Evolutionary conservation across 2,797 vertebrate genomes (phyloP).

Genomic region (Eulemur mongoz): DNA sequence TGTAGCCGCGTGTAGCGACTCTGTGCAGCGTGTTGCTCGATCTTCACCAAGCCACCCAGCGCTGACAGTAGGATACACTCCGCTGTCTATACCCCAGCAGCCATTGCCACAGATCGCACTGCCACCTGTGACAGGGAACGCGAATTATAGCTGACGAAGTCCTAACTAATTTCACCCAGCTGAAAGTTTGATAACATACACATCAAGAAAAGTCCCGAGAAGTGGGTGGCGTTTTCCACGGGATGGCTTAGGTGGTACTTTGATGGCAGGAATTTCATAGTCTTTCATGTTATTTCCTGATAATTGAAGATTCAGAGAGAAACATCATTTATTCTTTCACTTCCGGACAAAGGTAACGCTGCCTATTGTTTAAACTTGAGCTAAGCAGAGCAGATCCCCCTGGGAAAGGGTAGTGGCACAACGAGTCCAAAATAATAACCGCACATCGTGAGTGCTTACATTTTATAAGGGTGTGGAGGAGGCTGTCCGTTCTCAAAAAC

Average conservation of each 20-base stretch:
- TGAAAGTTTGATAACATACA: background rate
- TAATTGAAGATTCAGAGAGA: background rate
- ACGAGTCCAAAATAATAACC: rapidly evolving
- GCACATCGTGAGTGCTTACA: background rate
- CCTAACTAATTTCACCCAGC: background rate
- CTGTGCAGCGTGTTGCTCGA: too few relatives aligned
- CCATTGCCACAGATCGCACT: rapidly evolving
- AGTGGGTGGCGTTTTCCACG: background rate
- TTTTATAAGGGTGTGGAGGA: background rate
- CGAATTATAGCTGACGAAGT: background rate
- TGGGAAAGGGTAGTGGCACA: too few relatives aligned
- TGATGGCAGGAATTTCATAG: background rate
- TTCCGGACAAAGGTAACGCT: too few relatives aligned
- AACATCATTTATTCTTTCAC: background rate
- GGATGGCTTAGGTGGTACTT: background rate
- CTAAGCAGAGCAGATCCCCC: background rate
- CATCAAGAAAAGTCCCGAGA: background rate
- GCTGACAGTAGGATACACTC: background rate
- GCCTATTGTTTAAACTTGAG: background rate
- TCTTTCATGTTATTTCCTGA: background rate
- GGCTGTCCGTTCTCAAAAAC: background rate
- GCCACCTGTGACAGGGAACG: background rate
- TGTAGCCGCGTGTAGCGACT: too few relatives aligned
- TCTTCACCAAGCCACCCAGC: too few relatives aligned
- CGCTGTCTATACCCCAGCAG: rapidly evolving